These are phyloP conservation scores for Drosophila mettleri DNA, from an alignment of 2,888 invertebrate species.

Conservation along the genomic window DNA sequence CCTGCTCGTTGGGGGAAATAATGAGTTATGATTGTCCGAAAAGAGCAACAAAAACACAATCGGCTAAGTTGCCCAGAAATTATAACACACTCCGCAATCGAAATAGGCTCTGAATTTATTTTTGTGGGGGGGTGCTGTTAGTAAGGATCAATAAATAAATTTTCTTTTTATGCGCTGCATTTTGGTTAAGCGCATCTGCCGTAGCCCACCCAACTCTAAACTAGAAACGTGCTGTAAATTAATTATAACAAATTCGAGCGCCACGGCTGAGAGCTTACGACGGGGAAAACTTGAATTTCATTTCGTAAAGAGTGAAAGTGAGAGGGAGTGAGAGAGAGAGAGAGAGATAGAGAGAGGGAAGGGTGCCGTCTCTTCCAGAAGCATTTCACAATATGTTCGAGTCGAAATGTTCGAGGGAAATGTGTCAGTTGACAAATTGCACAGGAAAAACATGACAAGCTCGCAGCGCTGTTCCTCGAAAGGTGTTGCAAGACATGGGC, in stretches of 20 bases:
- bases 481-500: conserved; percentile 75
- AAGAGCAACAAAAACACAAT: conserved; percentile 1
- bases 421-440: conserved; percentile 83
- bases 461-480: conserved; percentile 54
- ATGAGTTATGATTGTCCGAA: conserved; percentile 69
- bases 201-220: conserved; percentile 46
- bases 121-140: conserved; percentile 31
- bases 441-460: conserved; percentile 84
- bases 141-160: conserved; percentile 72
- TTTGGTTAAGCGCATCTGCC: neutral
- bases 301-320: neutral
- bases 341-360: neutral
- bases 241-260: conserved; percentile 78
- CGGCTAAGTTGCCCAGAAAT: conserved; percentile 30
- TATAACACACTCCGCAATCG: conserved; percentile 29
- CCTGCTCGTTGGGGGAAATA: conserved; percentile 45
- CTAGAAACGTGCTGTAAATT: conserved; percentile 76
- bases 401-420: conserved; percentile 42
- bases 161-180: conserved; percentile 49
- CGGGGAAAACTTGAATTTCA: conserved; percentile 27
- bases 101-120: conserved; percentile 57
- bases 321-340: neutral
- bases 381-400: conserved; percentile 64
- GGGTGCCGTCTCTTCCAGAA: conserved; percentile 8
- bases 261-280: conserved; percentile 23